These are phyloP conservation scores for Iselma pallidipennis DNA, from an alignment of 2,888 invertebrate species.

Conservation along the genomic window DNA sequence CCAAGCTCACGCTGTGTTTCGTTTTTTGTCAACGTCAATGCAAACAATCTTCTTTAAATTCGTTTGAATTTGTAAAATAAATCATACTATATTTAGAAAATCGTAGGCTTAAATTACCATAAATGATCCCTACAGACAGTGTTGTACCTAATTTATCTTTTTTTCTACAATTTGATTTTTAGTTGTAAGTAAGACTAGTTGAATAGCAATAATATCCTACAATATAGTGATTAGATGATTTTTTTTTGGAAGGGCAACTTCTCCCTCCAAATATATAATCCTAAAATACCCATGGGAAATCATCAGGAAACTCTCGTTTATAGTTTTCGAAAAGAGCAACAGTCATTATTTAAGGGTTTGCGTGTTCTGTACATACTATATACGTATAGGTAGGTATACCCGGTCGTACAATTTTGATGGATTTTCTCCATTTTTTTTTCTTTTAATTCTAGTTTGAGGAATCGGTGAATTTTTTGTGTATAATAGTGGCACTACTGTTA, in stretches of 20 bases:
- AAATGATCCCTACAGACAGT: background rate
- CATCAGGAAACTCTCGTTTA: constrained; percentile 30
- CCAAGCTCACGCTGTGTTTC: background rate
- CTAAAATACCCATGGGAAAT: constrained; percentile 30
- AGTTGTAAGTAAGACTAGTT: background rate
- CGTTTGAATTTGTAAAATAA: background rate
- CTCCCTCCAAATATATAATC: background rate
- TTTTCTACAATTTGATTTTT: background rate
- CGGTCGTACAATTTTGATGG: too few species aligned
- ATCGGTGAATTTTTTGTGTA: too few species aligned
- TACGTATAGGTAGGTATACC: too few species aligned
- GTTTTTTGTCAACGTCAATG: background rate
- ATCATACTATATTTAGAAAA: background rate
- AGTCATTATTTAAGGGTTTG: constrained; percentile 21
- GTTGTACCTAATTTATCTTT: background rate
- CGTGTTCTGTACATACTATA: background rate
- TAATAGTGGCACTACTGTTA: background rate
- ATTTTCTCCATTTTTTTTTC: background rate
- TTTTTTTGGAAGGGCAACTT: background rate
- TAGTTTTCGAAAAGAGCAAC: constrained; percentile 30
- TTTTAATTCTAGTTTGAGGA: background rate
- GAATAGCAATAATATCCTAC: background rate
- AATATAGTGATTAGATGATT: background rate
- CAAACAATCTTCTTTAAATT: background rate
- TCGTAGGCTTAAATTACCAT: background rate